Evolutionary conservation across 2,888 invertebrate genomes (phyloP), one percentile per base, ranked within the genome.

Genomic region (Coelinius sp.): DNA sequence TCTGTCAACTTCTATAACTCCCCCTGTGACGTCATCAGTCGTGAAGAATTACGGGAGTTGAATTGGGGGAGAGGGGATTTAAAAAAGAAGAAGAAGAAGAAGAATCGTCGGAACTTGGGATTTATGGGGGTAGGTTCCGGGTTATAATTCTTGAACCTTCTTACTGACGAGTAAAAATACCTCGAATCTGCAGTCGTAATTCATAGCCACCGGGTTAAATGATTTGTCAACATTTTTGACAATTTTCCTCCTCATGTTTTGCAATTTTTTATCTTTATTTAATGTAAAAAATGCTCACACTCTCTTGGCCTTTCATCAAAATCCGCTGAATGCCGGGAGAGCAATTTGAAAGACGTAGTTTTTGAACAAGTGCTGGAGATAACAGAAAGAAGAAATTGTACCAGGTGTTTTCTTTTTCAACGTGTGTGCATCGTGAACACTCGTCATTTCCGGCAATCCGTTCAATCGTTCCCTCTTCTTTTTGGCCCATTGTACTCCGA

Each of bases 401-500:
- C 66, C 59, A 71, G 67, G 71, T 71, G 71, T 68, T 64, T 68
- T 72, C 64, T 52, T 63, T n/a, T 68, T 72, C 56, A 53, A 38
- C 67, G 53, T 64, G 73, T 70, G 64, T 65, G 73, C 56, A 68
- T 70, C 75, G n/a, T n/a, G n/a, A n/a, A n/a, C n/a, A n/a, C n/a
- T n/a, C n/a, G 63, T 68, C 63, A 65, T 75, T 70, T 71, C 70
- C 75, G 73, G 73, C 73, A 75, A 76, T 75, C 72, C 75, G 73
- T 72, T 71, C 68, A 76, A 75, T 76, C 70, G 76, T n/a, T 68
- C 46, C 27, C 56, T 56, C 56, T n/a, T 31, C 20, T 31, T 56
- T 1, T 7, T 38, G 14, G 2, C n/a, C 68, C 46, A 76, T 76
- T 76, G 73, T 75, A 59, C 66, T 71, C 56, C 66, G 63, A 68